Conservation (phyloP, 2,888 invertebrate species). For the Baronia brevicornis region DNA sequence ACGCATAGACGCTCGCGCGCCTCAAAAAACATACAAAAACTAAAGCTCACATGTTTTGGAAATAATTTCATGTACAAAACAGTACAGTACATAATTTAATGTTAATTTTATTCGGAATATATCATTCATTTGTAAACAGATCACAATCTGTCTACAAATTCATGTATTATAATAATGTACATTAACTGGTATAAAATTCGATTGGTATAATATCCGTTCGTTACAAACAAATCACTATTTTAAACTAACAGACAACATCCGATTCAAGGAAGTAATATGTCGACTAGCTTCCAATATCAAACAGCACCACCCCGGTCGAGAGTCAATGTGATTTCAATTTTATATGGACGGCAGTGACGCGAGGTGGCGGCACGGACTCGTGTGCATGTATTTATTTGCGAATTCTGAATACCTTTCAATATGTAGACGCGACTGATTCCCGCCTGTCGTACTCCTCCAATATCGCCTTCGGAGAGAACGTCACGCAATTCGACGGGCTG, state of each 20-base stretch:
- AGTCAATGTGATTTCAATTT: conserved; percentile 69
- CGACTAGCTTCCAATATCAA: conserved; percentile 30
- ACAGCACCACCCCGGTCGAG: conserved; percentile 46
- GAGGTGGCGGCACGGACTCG: conserved; percentile 46
- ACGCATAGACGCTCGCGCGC: too few relatives aligned
- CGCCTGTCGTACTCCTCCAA: conserved; percentile 71
- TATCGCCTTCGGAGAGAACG: conserved; percentile 60
- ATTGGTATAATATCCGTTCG: conserved; percentile 7
- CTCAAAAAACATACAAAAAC: too few relatives aligned
- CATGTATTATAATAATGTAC: too few relatives aligned
- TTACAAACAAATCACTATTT: conserved; percentile 14
- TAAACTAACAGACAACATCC: conserved; percentile 17
- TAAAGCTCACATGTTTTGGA: too few relatives aligned
- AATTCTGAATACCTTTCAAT: conserved; percentile 72
- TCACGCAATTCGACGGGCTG: conserved; percentile 52
- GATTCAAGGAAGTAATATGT: conserved; percentile 20
- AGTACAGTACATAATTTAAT: too few relatives aligned
- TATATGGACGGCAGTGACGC: conserved; percentile 50
- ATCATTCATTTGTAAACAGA: too few relatives aligned
- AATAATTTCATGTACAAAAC: too few relatives aligned
- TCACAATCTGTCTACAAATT: too few relatives aligned
- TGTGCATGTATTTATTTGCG: conserved; percentile 71
- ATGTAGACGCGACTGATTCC: conserved; percentile 65
- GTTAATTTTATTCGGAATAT: too few relatives aligned
- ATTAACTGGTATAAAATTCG: too few relatives aligned